Evolutionary conservation across 2,113 vertebrate species (phyloP).

Genomic region (Dicrurus megarhynchus): DNA sequence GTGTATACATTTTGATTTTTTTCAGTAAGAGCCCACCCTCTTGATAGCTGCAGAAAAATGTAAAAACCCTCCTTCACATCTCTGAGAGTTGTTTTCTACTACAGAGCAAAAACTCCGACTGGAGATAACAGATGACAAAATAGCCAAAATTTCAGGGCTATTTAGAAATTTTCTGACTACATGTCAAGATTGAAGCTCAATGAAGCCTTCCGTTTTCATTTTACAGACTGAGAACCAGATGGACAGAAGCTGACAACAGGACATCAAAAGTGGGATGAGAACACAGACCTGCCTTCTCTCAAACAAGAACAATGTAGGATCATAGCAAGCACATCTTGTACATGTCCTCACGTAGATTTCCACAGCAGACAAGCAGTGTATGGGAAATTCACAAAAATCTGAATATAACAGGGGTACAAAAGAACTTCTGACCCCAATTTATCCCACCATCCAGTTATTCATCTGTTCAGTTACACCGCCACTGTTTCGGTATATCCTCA

Average conservation of each 20-base stretch:
- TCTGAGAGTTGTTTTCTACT: background rate
- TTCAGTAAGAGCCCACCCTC: background rate
- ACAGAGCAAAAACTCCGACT: background rate
- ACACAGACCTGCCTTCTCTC: background rate
- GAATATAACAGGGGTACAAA: background rate
- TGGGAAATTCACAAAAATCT: background rate
- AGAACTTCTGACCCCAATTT: background rate
- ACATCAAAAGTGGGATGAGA: background rate
- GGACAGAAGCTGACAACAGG: background rate
- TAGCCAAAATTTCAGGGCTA: background rate
- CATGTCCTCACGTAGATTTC: background rate
- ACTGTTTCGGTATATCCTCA: background rate
- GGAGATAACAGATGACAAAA: background rate
- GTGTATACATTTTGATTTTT: background rate
- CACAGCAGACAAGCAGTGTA: background rate
- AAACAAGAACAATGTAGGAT: background rate
- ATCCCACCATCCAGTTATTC: background rate
- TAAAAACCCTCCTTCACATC: background rate
- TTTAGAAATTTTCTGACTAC: background rate
- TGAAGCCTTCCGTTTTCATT: background rate
- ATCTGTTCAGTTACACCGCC: background rate
- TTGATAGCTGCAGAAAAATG: background rate
- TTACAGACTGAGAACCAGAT: background rate
- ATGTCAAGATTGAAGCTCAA: background rate
- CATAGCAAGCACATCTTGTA: background rate